Evolutionary conservation across 2,888 invertebrate species (phyloP).

Genomic region (Auanema freiburgensis): DNA sequence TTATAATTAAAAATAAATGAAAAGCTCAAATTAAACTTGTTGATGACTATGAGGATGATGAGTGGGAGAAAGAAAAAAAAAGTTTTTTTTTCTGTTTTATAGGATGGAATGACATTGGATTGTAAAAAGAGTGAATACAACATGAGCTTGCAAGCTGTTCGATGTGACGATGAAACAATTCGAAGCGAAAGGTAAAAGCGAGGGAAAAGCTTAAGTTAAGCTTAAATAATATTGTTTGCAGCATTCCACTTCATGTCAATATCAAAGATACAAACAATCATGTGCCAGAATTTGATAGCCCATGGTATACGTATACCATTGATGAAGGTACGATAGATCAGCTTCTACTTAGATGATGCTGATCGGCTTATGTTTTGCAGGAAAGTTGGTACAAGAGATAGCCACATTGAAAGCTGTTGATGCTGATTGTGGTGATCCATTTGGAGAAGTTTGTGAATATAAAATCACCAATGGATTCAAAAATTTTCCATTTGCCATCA

Average conservation of each 20-base stretch:
- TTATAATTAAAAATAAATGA: slow-evolving; percentile 1
- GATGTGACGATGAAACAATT: slow-evolving; percentile 54
- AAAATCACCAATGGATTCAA: slow-evolving; percentile 77
- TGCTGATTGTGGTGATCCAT: slow-evolving; percentile 90
- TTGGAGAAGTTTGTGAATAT: slow-evolving; percentile 94
- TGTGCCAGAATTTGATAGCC: slow-evolving; percentile 85
- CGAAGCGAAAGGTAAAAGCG: slow-evolving; percentile 38
- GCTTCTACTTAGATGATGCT: too few species aligned
- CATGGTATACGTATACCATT: slow-evolving; percentile 84
- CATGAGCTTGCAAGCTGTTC: slow-evolving; percentile 51
- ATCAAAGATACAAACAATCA: slow-evolving; percentile 95
- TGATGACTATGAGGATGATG: neutral
- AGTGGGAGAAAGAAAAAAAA: neutral
- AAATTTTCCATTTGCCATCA: slow-evolving; percentile 60
- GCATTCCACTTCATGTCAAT: slow-evolving; percentile 70
- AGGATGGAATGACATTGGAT: slow-evolving; percentile 49
- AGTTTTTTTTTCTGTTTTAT: slow-evolving; percentile 7
- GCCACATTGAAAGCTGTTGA: slow-evolving; percentile 88
- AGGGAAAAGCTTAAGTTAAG: neutral
- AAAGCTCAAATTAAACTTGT: neutral
- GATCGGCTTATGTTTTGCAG: slow-evolving; percentile 25
- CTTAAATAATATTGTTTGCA: neutral
- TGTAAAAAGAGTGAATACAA: slow-evolving; percentile 53
- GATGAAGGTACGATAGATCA: slow-evolving; percentile 77
- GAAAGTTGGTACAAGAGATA: slow-evolving; percentile 79